Base-by-base conservation (phyloP, 2,113 vertebrate genomes). In the Apistogramma diplotaenia region DNA sequence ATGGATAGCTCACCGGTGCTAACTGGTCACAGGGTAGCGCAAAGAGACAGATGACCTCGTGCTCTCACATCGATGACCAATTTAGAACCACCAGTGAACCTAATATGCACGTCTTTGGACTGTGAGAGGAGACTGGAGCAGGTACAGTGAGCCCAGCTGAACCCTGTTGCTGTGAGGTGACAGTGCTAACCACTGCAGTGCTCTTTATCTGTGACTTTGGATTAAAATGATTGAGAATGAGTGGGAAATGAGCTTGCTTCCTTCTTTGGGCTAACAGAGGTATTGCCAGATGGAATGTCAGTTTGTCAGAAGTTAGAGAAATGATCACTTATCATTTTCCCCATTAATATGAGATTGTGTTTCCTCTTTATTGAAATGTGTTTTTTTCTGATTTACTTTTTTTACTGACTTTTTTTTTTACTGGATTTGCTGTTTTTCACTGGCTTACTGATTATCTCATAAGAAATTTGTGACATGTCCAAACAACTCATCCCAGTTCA, bases 1-100 rank as follows among this genome's bases (percentile, higher is more conserved):
- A 18, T 46, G 58, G 74, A 55, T 29, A 61, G 15, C 37, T 27
- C 61, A 58, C 37, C 0, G 0, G 61, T 0, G 0, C 54, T 11
- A 40, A 25, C 35, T 37, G 25, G 18, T 58, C 35, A 46, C 23
- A 31, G 18, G 0, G 21, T 10, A 4, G 23, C 0, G 13, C 35
- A 65, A 43, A 37, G 60, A 43, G 60, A 37, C 60, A 62, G 60
- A n/a, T 35, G 15, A 13, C 33, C 59, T 1, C 19, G 21, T 5
- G 15, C 1, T 0, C 35, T 40, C 8, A 43, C 21, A 43, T 65
- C 35, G 21, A 43, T 1, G n/a, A n/a, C 21, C 0, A 23, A 27
- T 46, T 67, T 43, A 67, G 40, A 4, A 29, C 15, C 2, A 0
- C 15, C 27, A 19, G 19, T 67, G 8, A 1, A 49, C 23, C 62